Conservation (phyloP, 2,797 vertebrate species). For the Anguilla anguilla region DNA sequence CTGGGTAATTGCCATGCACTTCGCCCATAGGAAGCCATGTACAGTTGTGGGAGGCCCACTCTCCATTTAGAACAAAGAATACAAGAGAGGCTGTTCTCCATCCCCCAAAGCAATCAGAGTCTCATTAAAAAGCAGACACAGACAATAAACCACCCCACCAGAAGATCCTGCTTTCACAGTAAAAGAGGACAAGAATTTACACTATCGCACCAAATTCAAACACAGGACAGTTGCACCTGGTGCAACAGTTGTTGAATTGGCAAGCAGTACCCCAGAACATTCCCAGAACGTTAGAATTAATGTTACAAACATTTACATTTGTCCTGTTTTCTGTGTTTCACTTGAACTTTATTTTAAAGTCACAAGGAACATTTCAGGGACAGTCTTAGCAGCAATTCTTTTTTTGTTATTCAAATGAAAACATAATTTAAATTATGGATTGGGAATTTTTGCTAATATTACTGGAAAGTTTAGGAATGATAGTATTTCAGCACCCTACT, state of each 20-base stretch:
- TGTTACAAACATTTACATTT: not conserved
- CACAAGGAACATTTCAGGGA: not conserved
- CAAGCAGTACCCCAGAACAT: constrained; percentile 3
- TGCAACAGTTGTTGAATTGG: not conserved
- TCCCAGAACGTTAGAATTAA: not conserved
- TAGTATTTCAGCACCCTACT: not conserved
- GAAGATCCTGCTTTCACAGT: constrained; percentile 4
- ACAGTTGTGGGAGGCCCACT: constrained; percentile 26
- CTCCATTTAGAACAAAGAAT: constrained; percentile 27
- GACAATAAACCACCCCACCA: not conserved
- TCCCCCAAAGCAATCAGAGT: constrained; percentile 25
- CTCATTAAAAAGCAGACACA: constrained; percentile 19
- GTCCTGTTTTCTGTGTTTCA: not conserved
- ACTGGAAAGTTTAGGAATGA: not conserved
- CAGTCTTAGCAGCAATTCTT: not conserved
- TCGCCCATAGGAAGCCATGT: constrained; percentile 7
- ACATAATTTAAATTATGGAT: not conserved
- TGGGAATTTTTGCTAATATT: not conserved
- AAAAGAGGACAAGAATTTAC: constrained; percentile 1
- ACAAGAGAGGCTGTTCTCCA: constrained; percentile 40
- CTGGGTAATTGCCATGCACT: constrained; percentile 25
- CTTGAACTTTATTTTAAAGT: too few species aligned
- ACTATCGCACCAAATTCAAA: not conserved
- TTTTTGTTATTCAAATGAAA: not conserved
- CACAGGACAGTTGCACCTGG: constrained; percentile 12